phyloP scores from a whole-genome alignment of 2,888 invertebrate species.

The Watsonalla cultraria region DNA sequence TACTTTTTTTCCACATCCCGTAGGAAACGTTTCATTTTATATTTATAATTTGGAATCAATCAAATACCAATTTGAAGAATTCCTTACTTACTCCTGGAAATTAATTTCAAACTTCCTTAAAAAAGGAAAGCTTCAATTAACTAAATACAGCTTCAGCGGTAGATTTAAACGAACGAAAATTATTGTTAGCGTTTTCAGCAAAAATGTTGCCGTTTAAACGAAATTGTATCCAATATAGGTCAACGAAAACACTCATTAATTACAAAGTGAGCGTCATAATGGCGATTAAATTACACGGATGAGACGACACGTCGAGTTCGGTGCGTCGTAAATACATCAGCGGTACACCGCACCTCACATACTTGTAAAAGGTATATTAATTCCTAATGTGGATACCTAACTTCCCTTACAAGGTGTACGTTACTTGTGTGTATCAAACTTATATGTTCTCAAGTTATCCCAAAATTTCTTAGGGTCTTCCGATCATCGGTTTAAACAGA shows the following conservation, averaged over 20 bases:
- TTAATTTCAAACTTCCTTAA: neutral
- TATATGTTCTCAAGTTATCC: no score
- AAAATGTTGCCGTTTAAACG: conserved; percentile 2
- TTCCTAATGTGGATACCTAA: neutral
- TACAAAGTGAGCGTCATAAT: conserved; percentile 47
- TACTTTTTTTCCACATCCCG: no score
- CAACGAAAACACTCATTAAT: conserved; percentile 45
- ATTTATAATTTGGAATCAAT: no score
- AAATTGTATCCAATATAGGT: conserved; percentile 14
- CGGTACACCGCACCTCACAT: conserved; percentile 36
- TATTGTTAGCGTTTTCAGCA: conserved; percentile 1
- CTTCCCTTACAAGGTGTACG: neutral
- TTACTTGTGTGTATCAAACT: neutral
- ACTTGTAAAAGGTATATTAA: conserved; percentile 4
- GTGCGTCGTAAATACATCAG: conserved; percentile 62
- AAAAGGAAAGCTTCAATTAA: neutral
- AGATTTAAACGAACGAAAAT: neutral
- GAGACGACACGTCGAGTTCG: conserved; percentile 42
- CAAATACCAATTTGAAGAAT: no score
- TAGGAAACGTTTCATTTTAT: no score
- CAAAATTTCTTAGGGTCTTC: no score
- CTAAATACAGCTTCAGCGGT: neutral
- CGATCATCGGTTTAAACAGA: no score
- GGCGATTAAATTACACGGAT: conserved; percentile 59
- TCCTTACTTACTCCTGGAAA: neutral